Evolutionary conservation across 2,888 invertebrate genomes (phyloP).

Genomic region (Lepidochitona cinerea): DNA sequence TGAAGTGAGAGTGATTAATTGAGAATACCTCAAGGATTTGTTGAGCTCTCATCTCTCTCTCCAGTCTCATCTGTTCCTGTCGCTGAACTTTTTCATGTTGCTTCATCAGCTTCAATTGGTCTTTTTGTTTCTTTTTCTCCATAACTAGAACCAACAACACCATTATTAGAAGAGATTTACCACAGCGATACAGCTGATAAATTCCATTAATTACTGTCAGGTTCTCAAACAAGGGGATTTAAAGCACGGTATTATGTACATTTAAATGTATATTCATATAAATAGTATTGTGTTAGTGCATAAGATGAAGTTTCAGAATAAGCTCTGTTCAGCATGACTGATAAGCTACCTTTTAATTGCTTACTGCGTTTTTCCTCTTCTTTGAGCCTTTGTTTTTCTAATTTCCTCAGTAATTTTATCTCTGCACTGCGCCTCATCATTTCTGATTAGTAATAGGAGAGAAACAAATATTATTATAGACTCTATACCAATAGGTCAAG

Average conservation of each 20-base stretch:
- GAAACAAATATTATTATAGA: not conserved
- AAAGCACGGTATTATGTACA: too few species aligned
- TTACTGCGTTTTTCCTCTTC: constrained; percentile 82
- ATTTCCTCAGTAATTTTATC: constrained; percentile 75
- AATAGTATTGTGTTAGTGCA: too few species aligned
- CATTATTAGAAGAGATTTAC: too few species aligned
- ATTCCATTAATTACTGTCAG: too few species aligned
- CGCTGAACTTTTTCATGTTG: constrained; percentile 79
- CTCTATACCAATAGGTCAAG: not conserved
- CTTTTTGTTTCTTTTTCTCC: constrained; percentile 66
- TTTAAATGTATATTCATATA: too few species aligned
- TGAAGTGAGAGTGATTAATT: too few species aligned
- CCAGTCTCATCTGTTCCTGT: constrained; percentile 84
- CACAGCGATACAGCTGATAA: too few species aligned
- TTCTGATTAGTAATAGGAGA: constrained; percentile 60
- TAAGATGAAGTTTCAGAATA: too few species aligned
- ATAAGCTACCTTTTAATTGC: constrained; percentile 60
- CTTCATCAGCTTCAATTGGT: constrained; percentile 59
- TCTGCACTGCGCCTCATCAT: constrained; percentile 81
- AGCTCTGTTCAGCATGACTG: too few species aligned
- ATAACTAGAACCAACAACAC: constrained; percentile 58
- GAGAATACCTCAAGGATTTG: constrained; percentile 86
- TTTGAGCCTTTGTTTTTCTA: constrained; percentile 77
- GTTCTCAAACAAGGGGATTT: too few species aligned
- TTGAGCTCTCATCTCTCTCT: constrained; percentile 86